Evolutionary conservation across 1,140 invertebrate species (phyloP), one percentile per base, ranked within the genome.

Genomic region (Calliopsis andreniformis): DNA sequence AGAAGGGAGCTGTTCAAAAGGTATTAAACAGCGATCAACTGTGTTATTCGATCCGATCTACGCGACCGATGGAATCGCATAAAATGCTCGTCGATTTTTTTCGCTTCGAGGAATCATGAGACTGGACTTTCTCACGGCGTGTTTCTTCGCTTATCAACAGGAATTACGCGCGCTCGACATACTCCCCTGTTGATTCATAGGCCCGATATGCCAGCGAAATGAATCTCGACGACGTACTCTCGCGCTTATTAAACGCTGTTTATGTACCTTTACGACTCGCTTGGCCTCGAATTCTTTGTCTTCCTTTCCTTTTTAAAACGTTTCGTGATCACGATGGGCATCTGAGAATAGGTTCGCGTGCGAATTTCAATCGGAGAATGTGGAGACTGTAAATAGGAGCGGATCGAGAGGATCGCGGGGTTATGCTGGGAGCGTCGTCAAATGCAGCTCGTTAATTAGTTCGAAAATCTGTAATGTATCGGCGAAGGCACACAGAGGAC

Each of bases 221-320:
- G 30, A 67, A 35, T 32, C 45, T 20, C 30, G n/a, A 67, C 30
- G 45, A 67, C 23, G 58, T 61, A 61, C 30, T 35, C 47, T 23
- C 10, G 47, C 16, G 49, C 23, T 67, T 67, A 53, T 67, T 67
- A 67, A 67, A 51, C 23, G n/a, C 5, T 49, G 51, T 32, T 28
- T 28, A 39, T 39, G 35, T 39, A 39, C 35, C 10, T 39, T 39
- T 39, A 4, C 2, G 32, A 35, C 14, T 16, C 51, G 7, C n/a
- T 7, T 28, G 28, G 0, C 16, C 53, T 56, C 28, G 16, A 32
- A 56, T 2, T 32, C 4, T 32, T 47, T 47, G 14, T 47, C 18
- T 0, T n/a, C n/a, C n/a, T n/a, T n/a, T n/a, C n/a, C 4, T n/a
- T 47, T n/a, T 47, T 47, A 47, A n/a, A n/a, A n/a, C n/a, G n/a